phyloP scores from a whole-genome alignment of 2,888 invertebrate species.

The Chrysodeixis includens region DNA sequence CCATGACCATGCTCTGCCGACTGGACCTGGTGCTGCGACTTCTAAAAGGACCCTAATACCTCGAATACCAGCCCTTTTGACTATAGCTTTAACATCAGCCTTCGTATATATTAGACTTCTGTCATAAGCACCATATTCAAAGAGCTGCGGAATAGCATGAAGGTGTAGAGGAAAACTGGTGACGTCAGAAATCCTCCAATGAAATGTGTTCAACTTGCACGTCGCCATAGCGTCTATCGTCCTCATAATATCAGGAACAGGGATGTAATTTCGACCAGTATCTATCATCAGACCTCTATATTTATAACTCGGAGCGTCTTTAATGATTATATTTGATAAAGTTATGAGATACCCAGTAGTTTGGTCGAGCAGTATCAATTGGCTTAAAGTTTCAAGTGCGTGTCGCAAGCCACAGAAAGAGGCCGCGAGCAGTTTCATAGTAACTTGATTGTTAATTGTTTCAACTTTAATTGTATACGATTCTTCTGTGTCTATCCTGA shows the following conservation, averaged over 20 bases:
- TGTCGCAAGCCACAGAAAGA: conserved; percentile 94
- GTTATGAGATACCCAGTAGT: conserved; percentile 90
- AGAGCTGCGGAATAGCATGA: conserved; percentile 91
- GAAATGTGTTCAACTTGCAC: conserved; percentile 96
- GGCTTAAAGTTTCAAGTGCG: conserved; percentile 92
- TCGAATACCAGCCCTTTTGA: conserved; percentile 92
- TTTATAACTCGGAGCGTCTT: conserved; percentile 93
- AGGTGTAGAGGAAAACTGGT: conserved; percentile 96
- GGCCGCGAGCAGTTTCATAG: conserved; percentile 87
- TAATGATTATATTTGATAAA: conserved; percentile 89
- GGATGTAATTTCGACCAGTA: conserved; percentile 96
- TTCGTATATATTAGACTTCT: conserved; percentile 92
- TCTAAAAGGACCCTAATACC: conserved; percentile 96
- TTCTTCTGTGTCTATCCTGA: conserved; percentile 92
- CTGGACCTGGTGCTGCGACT: conserved; percentile 96
- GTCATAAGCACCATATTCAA: conserved; percentile 94
- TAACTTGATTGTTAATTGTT: conserved; percentile 76
- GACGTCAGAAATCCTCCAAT: conserved; percentile 96
- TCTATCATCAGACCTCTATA: conserved; percentile 97
- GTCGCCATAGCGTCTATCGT: conserved; percentile 95
- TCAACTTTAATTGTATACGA: conserved; percentile 90
- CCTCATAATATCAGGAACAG: conserved; percentile 91
- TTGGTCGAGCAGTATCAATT: conserved; percentile 93
- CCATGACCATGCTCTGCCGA: conserved; percentile 95
- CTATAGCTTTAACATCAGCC: conserved; percentile 91